These are phyloP conservation scores for Drosophila setifemur DNA, from an alignment of 1,140 invertebrate species.

Conservation along the genomic window DNA sequence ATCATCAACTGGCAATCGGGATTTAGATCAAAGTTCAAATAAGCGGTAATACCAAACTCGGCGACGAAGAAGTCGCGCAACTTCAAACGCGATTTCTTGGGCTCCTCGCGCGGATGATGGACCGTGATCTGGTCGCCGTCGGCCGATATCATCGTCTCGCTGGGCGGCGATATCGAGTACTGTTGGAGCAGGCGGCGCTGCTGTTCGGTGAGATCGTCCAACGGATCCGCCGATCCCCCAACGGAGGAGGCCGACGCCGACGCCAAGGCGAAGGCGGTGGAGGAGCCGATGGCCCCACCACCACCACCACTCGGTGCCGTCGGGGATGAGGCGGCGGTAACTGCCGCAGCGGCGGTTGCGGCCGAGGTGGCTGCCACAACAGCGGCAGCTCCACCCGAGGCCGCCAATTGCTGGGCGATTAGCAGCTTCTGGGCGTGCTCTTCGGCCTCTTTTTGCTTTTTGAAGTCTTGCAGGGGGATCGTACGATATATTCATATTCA, in stretches of 20 bases:
- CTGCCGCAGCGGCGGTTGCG: slow-evolving; percentile 3
- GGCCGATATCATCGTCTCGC: slow-evolving; percentile 77
- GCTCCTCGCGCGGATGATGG: slow-evolving; percentile 78
- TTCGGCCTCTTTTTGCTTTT: slow-evolving; percentile 82
- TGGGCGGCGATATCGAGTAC: slow-evolving; percentile 77
- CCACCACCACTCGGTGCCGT: slow-evolving; percentile 32
- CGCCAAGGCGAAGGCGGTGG: not conserved
- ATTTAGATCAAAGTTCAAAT: not conserved
- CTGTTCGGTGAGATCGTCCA: slow-evolving; percentile 73
- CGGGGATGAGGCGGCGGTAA: slow-evolving; percentile 29
- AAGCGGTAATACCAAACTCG: slow-evolving; percentile 73
- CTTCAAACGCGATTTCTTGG: slow-evolving; percentile 77
- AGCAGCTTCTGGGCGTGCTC: slow-evolving; percentile 81
- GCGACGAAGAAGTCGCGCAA: slow-evolving; percentile 82
- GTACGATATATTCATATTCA: slow-evolving; percentile 20
- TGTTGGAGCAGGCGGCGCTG: slow-evolving; percentile 74
- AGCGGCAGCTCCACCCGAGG: slow-evolving; percentile 47
- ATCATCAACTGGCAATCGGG: too few relatives aligned
- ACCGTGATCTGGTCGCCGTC: slow-evolving; percentile 81
- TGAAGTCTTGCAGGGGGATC: slow-evolving; percentile 52
- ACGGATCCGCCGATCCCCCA: slow-evolving; percentile 31
- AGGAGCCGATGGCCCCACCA: not conserved
- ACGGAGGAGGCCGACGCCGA: not conserved
- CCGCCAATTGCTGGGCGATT: slow-evolving; percentile 76
- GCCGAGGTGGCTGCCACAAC: slow-evolving; percentile 28